A percentile compares a stretch with the other conserved stretches of the same genome.
Conservation (phyloP, 2,797 vertebrate genomes). For the Protonibea diacanthus region DNA sequence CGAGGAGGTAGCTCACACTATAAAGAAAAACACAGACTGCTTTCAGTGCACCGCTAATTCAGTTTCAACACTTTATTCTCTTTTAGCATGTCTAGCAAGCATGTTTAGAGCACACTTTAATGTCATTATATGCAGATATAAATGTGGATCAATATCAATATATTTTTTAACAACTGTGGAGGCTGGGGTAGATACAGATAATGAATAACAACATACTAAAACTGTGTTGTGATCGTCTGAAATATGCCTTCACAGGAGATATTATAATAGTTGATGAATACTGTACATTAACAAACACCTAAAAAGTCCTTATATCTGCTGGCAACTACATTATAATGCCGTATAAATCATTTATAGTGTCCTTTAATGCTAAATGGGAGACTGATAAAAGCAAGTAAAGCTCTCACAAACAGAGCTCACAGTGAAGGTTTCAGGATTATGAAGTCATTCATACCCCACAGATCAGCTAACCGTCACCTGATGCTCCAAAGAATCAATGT, state of each 20-base stretch:
- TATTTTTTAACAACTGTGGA: not conserved
- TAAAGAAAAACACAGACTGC: not conserved
- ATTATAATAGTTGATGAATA: not conserved
- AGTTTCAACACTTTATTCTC: not conserved
- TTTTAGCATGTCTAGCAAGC: slow-evolving; percentile 1
- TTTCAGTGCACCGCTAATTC: not conserved
- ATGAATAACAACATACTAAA: not conserved
- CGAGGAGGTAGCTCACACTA: not conserved
- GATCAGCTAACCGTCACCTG: not conserved
- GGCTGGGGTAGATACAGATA: not conserved
- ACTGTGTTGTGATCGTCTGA: not conserved
- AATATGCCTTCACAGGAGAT: not conserved
- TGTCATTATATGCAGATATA: not conserved
- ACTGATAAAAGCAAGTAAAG: not conserved
- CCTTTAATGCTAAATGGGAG: not conserved
- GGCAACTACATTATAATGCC: not conserved
- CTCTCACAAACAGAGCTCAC: not conserved
- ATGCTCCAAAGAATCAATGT: slow-evolving; percentile 3
- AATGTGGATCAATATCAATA: not conserved
- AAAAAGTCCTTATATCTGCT: not conserved
- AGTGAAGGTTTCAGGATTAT: not conserved
- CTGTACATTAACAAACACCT: not conserved
- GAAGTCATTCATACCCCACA: not conserved
- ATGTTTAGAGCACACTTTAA: not conserved
- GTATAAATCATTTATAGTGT: not conserved